Base-by-base conservation (phyloP, 2,888 invertebrate genomes). In the Clistopyga incitator region DNA sequence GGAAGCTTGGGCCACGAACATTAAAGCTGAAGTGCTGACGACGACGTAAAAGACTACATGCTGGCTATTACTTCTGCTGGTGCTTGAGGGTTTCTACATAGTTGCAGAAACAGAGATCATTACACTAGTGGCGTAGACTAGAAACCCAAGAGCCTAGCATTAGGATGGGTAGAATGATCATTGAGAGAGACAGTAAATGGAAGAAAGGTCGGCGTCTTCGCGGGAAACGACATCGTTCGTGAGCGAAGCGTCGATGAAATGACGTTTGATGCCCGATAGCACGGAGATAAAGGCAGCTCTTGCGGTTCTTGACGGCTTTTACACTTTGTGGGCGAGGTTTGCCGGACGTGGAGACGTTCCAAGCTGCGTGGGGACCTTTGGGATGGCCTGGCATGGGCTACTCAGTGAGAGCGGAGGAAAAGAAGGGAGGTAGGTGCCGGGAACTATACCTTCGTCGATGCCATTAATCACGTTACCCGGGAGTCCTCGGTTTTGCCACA, bases 381-480 rank as follows among this genome's bases (percentile, higher is more conserved):
- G 61, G 59, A 65, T 77, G 61, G 23, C 11, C 38, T 38, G 78
- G 65, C 76, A 77, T 71, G 52, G 50, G 47, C 47, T 76, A 64
- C 70, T 29, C 25, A 68, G 50, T 59, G 59, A 71, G 47, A 54
- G 71, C 25, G 64, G 71, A 72, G 71, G 76, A 75, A 61, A 70
- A 42, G 59, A 29, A 64, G 59, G 50, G 64, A 50, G 61, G 20
- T 77, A 25, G 54, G 38, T 70, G 25, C 56, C 10, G 13, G 56
- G 86, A 85, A 61, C 29, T 72, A 70, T 70, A 71, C 47, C 50
- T 70, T 74, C 54, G 87, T 89, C 88, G 88, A 86, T 85, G 85
- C 88, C 89, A 90, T 91, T 91, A 91, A 91, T 91, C 91, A 90
- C 89, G 89, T 90, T 91, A 91, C 88, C 87, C 85, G 84, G 38